Evolutionary conservation across 2,888 invertebrate genomes (phyloP).

Genomic region (Tipula helvola): DNA sequence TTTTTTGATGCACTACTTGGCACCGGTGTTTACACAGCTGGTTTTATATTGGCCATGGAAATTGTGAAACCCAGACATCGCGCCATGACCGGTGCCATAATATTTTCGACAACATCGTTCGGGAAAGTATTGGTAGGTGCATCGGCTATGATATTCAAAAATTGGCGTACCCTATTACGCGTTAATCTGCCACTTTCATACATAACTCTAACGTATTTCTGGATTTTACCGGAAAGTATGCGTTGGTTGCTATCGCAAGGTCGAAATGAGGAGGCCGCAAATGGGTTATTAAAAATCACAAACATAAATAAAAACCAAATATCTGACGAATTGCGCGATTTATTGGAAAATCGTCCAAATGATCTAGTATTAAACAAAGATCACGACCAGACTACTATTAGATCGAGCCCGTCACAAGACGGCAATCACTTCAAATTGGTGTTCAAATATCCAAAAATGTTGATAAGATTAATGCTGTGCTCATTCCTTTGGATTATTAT

Average conservation of each 20-base stretch:
- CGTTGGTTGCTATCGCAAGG: constrained; percentile 50
- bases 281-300: constrained; percentile 44
- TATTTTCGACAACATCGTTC: constrained; percentile 49
- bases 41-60: constrained; percentile 60
- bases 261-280: constrained; percentile 38
- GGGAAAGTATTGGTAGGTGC: constrained; percentile 50
- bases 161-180: constrained; percentile 45
- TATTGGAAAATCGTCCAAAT: not conserved
- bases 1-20: constrained; percentile 51
- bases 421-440: not conserved
- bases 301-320: constrained; percentile 37
- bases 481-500: constrained; percentile 60
- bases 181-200: constrained; percentile 48
- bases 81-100: constrained; percentile 50
- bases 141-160: constrained; percentile 33
- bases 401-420: not conserved
- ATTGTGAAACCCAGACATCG: constrained; percentile 55
- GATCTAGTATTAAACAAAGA: not conserved
- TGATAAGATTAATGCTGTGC: constrained; percentile 34
- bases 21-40: constrained; percentile 52
- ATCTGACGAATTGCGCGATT: not conserved
- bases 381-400: not conserved
- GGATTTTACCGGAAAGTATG: constrained; percentile 35
- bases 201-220: constrained; percentile 48
- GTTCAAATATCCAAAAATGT: not conserved